These are phyloP conservation scores for Salvelinus alpinus DNA, from an alignment of 2,113 vertebrate species.

Conservation along the genomic window DNA sequence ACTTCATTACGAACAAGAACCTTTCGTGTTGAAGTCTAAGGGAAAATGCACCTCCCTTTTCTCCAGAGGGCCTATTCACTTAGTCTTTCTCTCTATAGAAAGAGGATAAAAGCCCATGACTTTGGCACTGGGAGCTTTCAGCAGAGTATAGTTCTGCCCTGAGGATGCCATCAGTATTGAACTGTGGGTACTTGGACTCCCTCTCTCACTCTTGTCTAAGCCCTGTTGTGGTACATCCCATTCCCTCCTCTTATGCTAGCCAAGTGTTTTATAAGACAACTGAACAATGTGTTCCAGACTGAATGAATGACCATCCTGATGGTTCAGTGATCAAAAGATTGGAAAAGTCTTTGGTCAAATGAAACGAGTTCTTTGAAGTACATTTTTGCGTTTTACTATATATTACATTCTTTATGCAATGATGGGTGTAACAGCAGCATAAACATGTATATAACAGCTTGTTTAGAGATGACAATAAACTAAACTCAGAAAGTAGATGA, in stretches of 20 bases:
- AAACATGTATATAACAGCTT: too few species aligned
- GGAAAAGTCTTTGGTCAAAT: too few species aligned
- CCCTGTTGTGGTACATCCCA: not conserved
- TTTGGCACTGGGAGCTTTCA: conserved; percentile 5
- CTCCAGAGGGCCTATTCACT: conserved; percentile 1
- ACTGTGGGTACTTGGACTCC: not conserved
- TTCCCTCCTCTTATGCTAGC: not conserved
- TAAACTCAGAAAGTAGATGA: too few species aligned
- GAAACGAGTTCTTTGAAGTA: too few species aligned
- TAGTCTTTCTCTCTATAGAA: not conserved
- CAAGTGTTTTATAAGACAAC: not conserved
- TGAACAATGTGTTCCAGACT: not conserved
- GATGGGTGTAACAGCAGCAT: too few species aligned
- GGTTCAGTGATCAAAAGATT: too few species aligned
- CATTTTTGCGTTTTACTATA: too few species aligned
- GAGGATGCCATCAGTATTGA: conserved; percentile 1
- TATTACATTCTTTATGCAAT: too few species aligned
- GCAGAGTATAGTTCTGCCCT: conserved; percentile 7
- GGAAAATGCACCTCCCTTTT: conserved; percentile 5
- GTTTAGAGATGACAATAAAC: too few species aligned
- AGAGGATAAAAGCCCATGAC: conserved; percentile 11
- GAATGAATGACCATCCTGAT: not conserved
- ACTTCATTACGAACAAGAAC: not conserved
- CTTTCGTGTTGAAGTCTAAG: not conserved
- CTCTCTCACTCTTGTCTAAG: not conserved